phyloP scores from a whole-genome alignment of 92 coral and sea anemone genomes.

The Epizoanthus fatuus region DNA sequence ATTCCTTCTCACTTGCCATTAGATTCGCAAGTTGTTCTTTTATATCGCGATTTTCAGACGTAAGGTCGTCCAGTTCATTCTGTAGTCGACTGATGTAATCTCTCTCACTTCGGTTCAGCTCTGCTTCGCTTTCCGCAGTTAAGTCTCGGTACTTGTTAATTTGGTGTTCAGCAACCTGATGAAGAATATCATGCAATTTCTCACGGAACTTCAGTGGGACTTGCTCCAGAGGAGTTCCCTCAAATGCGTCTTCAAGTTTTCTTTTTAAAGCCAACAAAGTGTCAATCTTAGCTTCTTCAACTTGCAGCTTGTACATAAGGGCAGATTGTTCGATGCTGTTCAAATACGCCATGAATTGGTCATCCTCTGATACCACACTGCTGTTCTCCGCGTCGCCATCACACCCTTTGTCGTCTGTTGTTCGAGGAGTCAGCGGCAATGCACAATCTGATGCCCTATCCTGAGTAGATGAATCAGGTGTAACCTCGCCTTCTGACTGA shows the following conservation, averaged over 20 bases:
- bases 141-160: slow-evolving; percentile 84
- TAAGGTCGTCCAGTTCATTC: slow-evolving; percentile 72
- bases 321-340: slow-evolving; percentile 96
- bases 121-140: slow-evolving; percentile 64
- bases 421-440: slow-evolving; percentile 5
- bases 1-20: slow-evolving; percentile 74
- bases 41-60: slow-evolving; percentile 75
- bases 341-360: slow-evolving; percentile 91
- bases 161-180: slow-evolving; percentile 85
- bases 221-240: slow-evolving; percentile 93
- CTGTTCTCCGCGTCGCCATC: slow-evolving; percentile 65
- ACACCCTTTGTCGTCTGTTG: slow-evolving; percentile 47
- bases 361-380: slow-evolving; percentile 58
- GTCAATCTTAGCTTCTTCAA: slow-evolving; percentile 96
- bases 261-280: slow-evolving; percentile 84
- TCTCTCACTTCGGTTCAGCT: slow-evolving; percentile 71
- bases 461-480: slow-evolving; percentile 22
- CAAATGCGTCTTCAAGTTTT: slow-evolving; percentile 90
- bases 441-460: not conserved
- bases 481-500: slow-evolving; percentile 25
- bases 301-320: slow-evolving; percentile 87
- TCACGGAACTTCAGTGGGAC: slow-evolving; percentile 90
- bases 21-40: slow-evolving; percentile 70
- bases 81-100: slow-evolving; percentile 77
- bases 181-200: slow-evolving; percentile 91